Evolutionary conservation across 2,888 invertebrate species (phyloP), one percentile per base, ranked within the genome.

Genomic region (Cephus sareptanus): DNA sequence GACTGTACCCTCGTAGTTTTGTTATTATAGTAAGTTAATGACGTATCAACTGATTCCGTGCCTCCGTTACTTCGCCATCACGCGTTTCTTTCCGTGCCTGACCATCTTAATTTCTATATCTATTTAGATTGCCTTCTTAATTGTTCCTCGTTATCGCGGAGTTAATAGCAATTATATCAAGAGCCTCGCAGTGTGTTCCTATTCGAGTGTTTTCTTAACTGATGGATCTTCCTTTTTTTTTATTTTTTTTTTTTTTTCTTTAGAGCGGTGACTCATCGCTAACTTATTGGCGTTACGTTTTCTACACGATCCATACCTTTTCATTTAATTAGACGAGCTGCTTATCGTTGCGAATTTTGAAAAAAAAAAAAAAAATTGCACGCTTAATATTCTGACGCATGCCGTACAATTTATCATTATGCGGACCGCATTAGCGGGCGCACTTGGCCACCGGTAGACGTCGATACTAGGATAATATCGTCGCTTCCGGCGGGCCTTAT

Each of bases 1-100:
- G 69, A 73, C 69, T 74, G 74, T 40, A 73, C 73, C 70, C 69
- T 75, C 75, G 69, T 15, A n/a, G 75, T 75, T 79, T 74, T 77
- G 75, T 77, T 79, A 76, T 80, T 77, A 79, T 75, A 75, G 74
- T 74, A 75, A 76, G 76, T 71, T 80, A 80, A 82, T 81, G 79
- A 79, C 77, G 75, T 77, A 74, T 33, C 56, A 74, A 73, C 69
- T 11, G 37, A 56, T 56, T 56, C 23, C 56, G 23, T 23, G 23
- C 23, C 9, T 56, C 15, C 9, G 2, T 23, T 56, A 9, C 56
- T 9, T 56, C 9, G 15, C 2, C 56, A 9, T 15, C 56, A 23
- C 23, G 56, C 6, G 56, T 2, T 9, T 37, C 37, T 23, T 23
- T 40, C 40, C 40, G 0, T 23, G 40, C 40, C 40, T 23, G 13